phyloP scores from a whole-genome alignment of 2,113 vertebrate genomes.

The Campylomormyrus tamandua region DNA sequence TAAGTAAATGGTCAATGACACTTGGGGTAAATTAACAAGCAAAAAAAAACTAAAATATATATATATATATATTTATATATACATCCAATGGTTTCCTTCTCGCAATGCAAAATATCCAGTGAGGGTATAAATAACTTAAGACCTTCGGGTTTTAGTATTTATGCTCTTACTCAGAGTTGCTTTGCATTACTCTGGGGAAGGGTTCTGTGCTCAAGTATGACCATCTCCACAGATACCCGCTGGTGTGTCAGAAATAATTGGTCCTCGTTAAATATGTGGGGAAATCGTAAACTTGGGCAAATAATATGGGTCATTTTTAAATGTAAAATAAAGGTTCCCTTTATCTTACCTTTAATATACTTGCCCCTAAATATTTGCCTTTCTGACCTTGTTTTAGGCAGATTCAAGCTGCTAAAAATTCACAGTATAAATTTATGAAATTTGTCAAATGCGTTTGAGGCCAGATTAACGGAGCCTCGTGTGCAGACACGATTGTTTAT shows the following conservation, averaged over 20 bases:
- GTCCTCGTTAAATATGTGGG: neutral
- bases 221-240: slow-evolving; percentile 21
- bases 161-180: slow-evolving; percentile 47
- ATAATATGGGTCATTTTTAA: slow-evolving; percentile 1
- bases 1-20: slow-evolving; percentile 74
- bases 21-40: slow-evolving; percentile 52
- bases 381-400: neutral
- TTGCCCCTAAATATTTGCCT: neutral
- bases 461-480: neutral
- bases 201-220: slow-evolving; percentile 57
- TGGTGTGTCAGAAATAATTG: neutral
- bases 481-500: too few species aligned
- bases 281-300: neutral
- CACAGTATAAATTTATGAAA: neutral
- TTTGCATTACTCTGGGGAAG: slow-evolving; percentile 48
- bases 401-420: neutral
- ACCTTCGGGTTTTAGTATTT: slow-evolving; percentile 30
- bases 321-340: neutral
- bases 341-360: neutral
- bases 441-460: neutral
- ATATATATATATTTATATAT: slow-evolving; percentile 15
- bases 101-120: slow-evolving; percentile 52
- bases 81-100: slow-evolving; percentile 50
- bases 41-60: slow-evolving; percentile 27
- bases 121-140: slow-evolving; percentile 29